phyloP scores from a whole-genome alignment of 2,888 invertebrate genomes.

The Clunio marinus region DNA sequence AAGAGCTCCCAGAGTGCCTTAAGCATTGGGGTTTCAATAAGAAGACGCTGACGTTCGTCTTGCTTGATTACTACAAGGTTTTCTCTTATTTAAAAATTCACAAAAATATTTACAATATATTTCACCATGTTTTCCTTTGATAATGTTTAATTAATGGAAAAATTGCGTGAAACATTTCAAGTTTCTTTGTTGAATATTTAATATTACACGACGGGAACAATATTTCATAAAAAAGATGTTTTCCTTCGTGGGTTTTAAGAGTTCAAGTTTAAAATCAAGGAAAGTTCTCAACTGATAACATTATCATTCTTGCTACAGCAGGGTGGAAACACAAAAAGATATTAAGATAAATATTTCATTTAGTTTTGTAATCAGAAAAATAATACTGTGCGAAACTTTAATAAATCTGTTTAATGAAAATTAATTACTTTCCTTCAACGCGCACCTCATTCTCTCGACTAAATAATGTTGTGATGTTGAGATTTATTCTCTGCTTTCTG shows the following conservation, averaged over 20 bases:
- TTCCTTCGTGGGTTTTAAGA: not conserved
- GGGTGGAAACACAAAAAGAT: not conserved
- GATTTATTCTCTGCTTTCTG: too few species aligned
- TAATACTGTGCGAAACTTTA: constrained; percentile 11
- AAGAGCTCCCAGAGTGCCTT: not conserved
- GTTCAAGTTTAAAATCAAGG: too few species aligned
- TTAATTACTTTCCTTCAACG: constrained; percentile 32
- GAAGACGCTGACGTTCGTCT: too few species aligned
- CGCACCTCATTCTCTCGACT: too few species aligned
- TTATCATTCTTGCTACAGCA: not conserved
- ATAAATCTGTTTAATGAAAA: constrained; percentile 36
- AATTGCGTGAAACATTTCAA: not conserved
- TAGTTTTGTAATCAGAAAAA: not conserved
- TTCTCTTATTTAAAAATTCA: too few species aligned
- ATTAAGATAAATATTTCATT: constrained; percentile 9
- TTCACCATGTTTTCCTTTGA: too few species aligned
- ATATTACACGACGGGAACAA: not conserved
- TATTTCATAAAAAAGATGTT: not conserved
- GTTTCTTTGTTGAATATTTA: not conserved
- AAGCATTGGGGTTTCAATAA: not conserved
- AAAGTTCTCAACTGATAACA: not conserved
- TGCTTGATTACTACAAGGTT: too few species aligned
- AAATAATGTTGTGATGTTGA: too few species aligned
- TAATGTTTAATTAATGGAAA: not conserved
- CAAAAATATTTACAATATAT: too few species aligned